Evolutionary conservation across 2,797 vertebrate species (phyloP).

Genomic region (Rhodeus uyekii): DNA sequence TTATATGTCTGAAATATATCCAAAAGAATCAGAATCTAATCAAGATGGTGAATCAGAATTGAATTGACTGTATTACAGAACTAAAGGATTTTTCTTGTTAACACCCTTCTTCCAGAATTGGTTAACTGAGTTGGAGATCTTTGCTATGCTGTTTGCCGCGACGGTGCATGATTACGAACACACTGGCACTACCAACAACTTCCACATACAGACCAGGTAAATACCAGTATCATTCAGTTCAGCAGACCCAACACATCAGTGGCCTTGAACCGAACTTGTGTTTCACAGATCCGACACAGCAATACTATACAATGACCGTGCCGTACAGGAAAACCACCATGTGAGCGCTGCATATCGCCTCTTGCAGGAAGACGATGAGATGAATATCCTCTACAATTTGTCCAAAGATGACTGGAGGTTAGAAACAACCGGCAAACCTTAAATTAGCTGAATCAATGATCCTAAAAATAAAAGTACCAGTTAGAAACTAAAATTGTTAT

Average conservation of each 20-base stretch:
- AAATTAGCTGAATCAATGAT: neutral
- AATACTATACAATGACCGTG: constrained; percentile 92
- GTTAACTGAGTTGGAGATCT: constrained; percentile 95
- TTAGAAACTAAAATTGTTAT: neutral
- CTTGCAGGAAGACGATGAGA: constrained; percentile 90
- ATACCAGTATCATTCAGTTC: neutral
- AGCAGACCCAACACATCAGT: neutral
- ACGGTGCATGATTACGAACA: constrained; percentile 95
- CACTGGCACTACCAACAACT: constrained; percentile 96
- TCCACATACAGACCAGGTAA: constrained; percentile 92
- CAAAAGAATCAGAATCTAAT: neutral
- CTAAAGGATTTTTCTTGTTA: neutral
- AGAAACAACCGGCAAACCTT: constrained; percentile 27
- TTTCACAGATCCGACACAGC: constrained; percentile 90
- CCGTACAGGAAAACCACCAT: constrained; percentile 93
- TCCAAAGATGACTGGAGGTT: constrained; percentile 98
- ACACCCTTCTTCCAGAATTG: constrained; percentile 82
- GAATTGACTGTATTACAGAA: neutral
- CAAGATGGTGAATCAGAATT: neutral
- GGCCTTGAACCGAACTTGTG: neutral
- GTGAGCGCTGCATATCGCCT: constrained; percentile 91
- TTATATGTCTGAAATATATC: neutral
- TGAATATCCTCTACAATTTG: constrained; percentile 92
- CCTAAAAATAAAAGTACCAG: neutral
- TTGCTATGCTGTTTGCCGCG: constrained; percentile 93